Evolutionary conservation across 1,140 invertebrate genomes (phyloP).

Genomic region (Paraescarpia echinospica): DNA sequence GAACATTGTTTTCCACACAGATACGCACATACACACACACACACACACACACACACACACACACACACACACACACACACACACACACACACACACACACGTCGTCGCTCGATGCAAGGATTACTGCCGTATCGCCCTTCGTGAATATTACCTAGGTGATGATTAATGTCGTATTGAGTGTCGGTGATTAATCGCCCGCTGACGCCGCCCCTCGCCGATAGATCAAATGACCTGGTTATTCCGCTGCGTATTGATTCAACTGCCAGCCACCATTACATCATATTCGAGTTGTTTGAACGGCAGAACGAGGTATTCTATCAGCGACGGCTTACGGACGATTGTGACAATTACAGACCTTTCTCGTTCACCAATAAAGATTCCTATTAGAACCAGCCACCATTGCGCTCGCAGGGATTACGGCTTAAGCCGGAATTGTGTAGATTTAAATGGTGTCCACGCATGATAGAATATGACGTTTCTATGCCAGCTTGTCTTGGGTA

Average conservation of each 20-base stretch:
- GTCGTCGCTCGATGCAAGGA: not conserved
- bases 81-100: not conserved
- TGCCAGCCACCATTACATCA: not conserved
- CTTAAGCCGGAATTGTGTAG: not conserved
- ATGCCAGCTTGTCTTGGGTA: not conserved
- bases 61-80: too few relatives aligned
- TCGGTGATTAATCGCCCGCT: not conserved
- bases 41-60: too few relatives aligned
- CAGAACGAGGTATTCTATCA: not conserved
- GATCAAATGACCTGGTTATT: not conserved
- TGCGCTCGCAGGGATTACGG: not conserved
- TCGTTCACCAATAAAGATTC: not conserved
- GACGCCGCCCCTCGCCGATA: not conserved
- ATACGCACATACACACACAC: too few relatives aligned
- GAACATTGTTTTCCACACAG: too few relatives aligned
- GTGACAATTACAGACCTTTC: not conserved
- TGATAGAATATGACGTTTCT: not conserved
- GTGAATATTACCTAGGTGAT: not conserved
- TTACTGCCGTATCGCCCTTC: not conserved
- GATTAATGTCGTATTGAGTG: constrained; percentile 1
- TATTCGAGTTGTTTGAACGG: not conserved
- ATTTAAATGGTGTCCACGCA: not conserved
- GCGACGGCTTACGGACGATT: not conserved
- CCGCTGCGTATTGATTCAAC: not conserved
- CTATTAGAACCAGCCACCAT: not conserved